Evolutionary conservation across 2,888 invertebrate species (phyloP).

Genomic region (Cylloceria caligata): DNA sequence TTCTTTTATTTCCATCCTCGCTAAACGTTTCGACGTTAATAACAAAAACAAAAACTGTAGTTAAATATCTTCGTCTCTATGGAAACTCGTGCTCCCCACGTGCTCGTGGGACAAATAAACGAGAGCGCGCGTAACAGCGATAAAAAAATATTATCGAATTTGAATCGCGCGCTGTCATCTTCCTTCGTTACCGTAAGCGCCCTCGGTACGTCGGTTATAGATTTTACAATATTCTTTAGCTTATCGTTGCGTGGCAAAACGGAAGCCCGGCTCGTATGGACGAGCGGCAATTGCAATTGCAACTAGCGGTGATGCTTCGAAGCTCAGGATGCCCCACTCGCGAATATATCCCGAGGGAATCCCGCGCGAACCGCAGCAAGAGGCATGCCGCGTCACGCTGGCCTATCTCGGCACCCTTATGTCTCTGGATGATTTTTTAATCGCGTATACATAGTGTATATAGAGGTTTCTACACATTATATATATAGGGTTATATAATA

Average conservation of each 20-base stretch:
- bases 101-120: neutral
- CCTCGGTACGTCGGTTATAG: conserved; percentile 14
- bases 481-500: conserved; percentile 67
- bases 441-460: conserved; percentile 70
- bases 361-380: conserved; percentile 25
- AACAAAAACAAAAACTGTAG: neutral
- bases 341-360: conserved; percentile 59
- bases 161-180: neutral
- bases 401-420: neutral
- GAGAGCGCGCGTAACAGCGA: neutral
- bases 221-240: conserved; percentile 52
- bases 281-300: conserved; percentile 48
- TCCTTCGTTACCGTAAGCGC: too few species aligned
- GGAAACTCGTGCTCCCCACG: neutral
- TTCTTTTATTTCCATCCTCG: neutral
- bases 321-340: conserved; percentile 55
- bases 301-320: conserved; percentile 26
- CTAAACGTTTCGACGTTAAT: neutral
- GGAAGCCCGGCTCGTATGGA: conserved; percentile 44
- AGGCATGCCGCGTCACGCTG: conserved; percentile 5
- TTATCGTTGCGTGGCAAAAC: conserved; percentile 65
- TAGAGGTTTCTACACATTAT: conserved; percentile 65
- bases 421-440: conserved; percentile 56
- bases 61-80: neutral
- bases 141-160: conserved; percentile 13